Evolutionary conservation across 2,113 vertebrate species (phyloP).

Genomic region (Microcebus murinus): DNA sequence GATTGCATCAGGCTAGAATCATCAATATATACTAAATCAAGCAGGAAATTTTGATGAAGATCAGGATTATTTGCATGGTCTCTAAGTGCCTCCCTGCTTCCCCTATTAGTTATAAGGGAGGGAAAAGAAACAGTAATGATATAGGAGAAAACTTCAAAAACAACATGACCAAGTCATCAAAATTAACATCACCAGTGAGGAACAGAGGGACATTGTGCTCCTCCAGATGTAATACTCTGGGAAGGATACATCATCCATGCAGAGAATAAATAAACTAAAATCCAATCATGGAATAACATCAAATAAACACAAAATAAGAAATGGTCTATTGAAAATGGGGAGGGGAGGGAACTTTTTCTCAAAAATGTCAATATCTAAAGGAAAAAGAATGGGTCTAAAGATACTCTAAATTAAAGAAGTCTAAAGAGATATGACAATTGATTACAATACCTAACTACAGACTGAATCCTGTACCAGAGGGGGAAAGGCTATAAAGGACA

Average conservation of each 20-base stretch:
- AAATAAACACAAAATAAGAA: neutral
- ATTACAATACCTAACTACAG: neutral
- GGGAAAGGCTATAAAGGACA: neutral
- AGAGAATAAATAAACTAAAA: slow-evolving; percentile 8
- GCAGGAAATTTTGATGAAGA: neutral
- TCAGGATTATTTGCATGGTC: neutral
- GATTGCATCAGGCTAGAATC: neutral
- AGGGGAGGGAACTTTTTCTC: neutral
- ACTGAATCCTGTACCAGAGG: neutral
- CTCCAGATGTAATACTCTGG: too few species aligned
- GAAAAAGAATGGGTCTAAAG: neutral
- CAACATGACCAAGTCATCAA: neutral
- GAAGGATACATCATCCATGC: neutral
- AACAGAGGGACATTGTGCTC: neutral
- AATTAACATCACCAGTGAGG: neutral
- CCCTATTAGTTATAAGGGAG: neutral
- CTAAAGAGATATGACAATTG: neutral
- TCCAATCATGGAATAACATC: neutral
- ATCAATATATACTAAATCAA: neutral
- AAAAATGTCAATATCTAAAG: neutral
- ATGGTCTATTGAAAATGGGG: neutral
- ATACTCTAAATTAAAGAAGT: neutral
- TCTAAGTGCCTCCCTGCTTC: neutral
- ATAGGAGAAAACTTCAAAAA: neutral
- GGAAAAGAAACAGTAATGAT: neutral